These are phyloP conservation scores for Nemotelus pantherinus DNA, from an alignment of 2,888 invertebrate species.

Conservation along the genomic window DNA sequence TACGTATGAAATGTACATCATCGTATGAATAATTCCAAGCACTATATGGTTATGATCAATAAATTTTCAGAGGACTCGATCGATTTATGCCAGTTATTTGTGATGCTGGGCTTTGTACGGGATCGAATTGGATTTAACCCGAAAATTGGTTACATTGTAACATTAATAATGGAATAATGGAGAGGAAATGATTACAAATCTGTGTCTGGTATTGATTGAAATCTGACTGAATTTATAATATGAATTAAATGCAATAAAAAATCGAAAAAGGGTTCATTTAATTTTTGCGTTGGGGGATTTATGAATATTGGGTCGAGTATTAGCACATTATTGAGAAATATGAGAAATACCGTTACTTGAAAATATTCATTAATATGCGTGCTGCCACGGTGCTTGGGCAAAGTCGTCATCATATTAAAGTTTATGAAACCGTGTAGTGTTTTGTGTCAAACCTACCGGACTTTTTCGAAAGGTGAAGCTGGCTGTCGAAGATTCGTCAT, in stretches of 20 bases:
- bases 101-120: not conserved
- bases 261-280: not conserved
- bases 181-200: not conserved
- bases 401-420: too few relatives aligned
- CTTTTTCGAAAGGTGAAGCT: too few relatives aligned
- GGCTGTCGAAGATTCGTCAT: too few relatives aligned
- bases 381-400: too few relatives aligned
- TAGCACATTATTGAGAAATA: too few relatives aligned
- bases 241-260: conserved; percentile 18
- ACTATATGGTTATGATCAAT: conserved; percentile 38
- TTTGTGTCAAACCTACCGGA: too few relatives aligned
- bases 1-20: too few relatives aligned
- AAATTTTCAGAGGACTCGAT: conserved; percentile 27
- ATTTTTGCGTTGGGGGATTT: not conserved
- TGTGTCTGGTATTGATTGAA: conserved; percentile 18
- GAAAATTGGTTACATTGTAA: not conserved
- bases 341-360: too few relatives aligned
- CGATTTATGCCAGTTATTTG: conserved; percentile 23
- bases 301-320: too few relatives aligned
- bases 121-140: not conserved
- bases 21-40: conserved; percentile 21
- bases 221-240: conserved; percentile 1
- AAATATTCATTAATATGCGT: too few relatives aligned
- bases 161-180: not conserved
- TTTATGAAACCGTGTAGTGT: too few relatives aligned